phyloP scores from a whole-genome alignment of 1,140 invertebrate species.

The Drosophila bocki region DNA sequence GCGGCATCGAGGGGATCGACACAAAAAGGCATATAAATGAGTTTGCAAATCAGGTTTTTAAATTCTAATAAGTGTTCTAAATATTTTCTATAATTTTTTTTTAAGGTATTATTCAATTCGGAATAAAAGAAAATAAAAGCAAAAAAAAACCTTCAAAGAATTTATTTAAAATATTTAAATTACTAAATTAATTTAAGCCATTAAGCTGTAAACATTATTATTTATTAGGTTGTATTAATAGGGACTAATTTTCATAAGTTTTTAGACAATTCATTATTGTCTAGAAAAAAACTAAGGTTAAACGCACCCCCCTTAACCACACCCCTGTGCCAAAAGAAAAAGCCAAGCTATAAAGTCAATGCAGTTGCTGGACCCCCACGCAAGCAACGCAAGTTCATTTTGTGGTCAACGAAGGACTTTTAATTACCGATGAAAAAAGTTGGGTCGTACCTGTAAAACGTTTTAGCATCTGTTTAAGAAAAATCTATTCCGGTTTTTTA shows the following conservation, averaged over 20 bases:
- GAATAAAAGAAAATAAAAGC: background rate
- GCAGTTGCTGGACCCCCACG: slow-evolving; percentile 27
- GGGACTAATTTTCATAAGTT: no score
- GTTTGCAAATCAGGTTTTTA: no score
- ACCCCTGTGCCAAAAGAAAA: background rate
- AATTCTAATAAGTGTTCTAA: background rate
- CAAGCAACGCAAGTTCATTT: slow-evolving; percentile 19
- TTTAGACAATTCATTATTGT: background rate
- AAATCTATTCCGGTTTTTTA: background rate
- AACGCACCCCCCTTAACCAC: background rate
- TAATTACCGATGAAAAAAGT: slow-evolving; percentile 18
- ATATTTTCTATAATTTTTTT: background rate
- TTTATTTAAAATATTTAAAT: background rate
- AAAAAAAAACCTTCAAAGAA: background rate
- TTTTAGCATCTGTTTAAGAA: background rate
- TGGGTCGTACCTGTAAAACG: background rate
- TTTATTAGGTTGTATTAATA: no score
- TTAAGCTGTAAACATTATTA: background rate
- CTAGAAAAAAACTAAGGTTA: no score
- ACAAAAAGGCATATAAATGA: no score
- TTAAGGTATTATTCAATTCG: background rate
- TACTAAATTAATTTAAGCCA: background rate
- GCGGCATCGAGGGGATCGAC: slow-evolving; percentile 4
- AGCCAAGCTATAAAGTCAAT: slow-evolving; percentile 26
- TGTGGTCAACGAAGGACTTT: slow-evolving; percentile 30